Evolutionary conservation across 2,797 vertebrate genomes (phyloP), one percentile per base, ranked within the genome.

Genomic region (Melanotaenia boesemani): DNA sequence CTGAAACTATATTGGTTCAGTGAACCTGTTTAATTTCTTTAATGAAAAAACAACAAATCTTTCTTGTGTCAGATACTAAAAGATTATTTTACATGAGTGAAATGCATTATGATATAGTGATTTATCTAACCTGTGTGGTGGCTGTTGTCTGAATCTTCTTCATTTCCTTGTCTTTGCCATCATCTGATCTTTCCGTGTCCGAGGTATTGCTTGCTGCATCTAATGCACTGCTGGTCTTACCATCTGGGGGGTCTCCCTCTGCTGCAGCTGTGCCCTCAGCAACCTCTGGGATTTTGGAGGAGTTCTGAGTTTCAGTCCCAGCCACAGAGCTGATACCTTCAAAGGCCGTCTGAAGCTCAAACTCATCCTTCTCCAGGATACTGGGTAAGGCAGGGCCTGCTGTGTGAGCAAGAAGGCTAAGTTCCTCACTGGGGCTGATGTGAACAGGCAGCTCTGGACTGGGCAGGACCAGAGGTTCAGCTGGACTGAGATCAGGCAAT

Each of bases 81-180:
- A 5, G 5, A 37, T 7, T 55, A 16, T 50, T 63, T 62, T 48
- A 16, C 2, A 36, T 56, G 5, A 48, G 37, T 30, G 5, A 69
- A 46, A 36, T 39, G 15, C 0, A 30, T 22, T 18, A 48, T 11
- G 8, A 48, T 18, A 48, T 36, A 9, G 12, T 24, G 39, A 2
- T 34, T 34, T 34, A 10, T 80, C 94, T 83, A 81, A 98, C 97
- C 93, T 98, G 97, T 20, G 96, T 97, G 24, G 96, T 97, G n/a
- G 96, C 85, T 4, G 88, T 98, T 8, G 97, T 98, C 86, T 96
- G 97, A 87, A 98, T 97, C 91, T 97, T 98, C 88, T 95, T 95
- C 57, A 94, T 94, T 83, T 97, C 96, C 75, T 96, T 98, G 55
- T 97, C 96, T 84, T 96, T 96, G 74, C 95, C 93, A 73, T 97